Evolutionary conservation across 2,888 invertebrate species (phyloP).

Genomic region (Nymphalis polychloros): DNA sequence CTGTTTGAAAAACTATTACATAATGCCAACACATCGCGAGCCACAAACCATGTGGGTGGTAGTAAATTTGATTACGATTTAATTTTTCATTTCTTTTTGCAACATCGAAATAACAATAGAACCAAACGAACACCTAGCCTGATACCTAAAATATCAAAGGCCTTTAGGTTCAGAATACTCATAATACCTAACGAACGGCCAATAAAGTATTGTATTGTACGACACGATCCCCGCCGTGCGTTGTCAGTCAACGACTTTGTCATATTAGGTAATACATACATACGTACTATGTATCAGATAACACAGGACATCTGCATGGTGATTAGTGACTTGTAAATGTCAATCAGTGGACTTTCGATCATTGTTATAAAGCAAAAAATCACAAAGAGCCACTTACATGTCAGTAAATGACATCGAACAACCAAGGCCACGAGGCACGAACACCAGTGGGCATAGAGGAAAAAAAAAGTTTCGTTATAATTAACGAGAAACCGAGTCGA

Average conservation of each 20-base stretch:
- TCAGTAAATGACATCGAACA: conserved; percentile 49
- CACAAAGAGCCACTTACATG: conserved; percentile 51
- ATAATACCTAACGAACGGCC: conserved; percentile 56
- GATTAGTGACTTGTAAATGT: conserved; percentile 66
- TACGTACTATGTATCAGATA: conserved; percentile 68
- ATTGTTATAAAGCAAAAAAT: conserved; percentile 47
- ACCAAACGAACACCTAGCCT: conserved; percentile 54
- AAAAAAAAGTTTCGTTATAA: conserved; percentile 66
- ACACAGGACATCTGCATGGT: conserved; percentile 67
- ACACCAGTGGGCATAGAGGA: conserved; percentile 44
- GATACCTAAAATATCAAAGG: conserved; percentile 55
- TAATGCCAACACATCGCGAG: conserved; percentile 10
- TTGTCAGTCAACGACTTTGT: conserved; percentile 64
- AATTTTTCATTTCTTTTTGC: conserved; percentile 45
- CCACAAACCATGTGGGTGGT: conserved; percentile 40
- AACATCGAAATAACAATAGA: conserved; percentile 58
- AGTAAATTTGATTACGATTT: conserved; percentile 38
- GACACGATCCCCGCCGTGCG: conserved; percentile 52
- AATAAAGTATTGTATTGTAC: conserved; percentile 65
- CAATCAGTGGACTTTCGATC: conserved; percentile 63
- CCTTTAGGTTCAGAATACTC: conserved; percentile 58
- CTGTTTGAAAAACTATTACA: conserved; percentile 22
- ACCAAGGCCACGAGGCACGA: conserved; percentile 56
- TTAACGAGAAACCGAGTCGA: conserved; percentile 62
- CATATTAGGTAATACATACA: conserved; percentile 62